phyloP scores from a whole-genome alignment of 2,113 vertebrate species.

The Percina caprodes region DNA sequence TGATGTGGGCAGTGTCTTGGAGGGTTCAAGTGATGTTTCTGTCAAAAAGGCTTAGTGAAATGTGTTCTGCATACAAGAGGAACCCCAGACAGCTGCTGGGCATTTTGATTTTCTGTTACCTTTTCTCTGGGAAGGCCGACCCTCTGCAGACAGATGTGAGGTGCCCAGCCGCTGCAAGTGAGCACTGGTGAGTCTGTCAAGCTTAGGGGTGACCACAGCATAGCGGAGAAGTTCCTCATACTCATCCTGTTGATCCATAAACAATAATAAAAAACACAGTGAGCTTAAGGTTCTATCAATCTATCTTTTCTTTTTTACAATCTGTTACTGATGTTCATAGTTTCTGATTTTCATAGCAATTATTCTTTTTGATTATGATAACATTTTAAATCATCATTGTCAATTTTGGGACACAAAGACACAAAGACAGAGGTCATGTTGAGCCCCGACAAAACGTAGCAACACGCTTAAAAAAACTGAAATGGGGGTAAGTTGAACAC shows the following conservation, averaged over 20 bases:
- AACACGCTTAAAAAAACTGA: too few species aligned
- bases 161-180: conserved; percentile 65
- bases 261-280: conserved; percentile 1
- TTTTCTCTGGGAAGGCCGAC: conserved; percentile 55
- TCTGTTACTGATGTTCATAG: too few species aligned
- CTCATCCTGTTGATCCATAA: conserved; percentile 86
- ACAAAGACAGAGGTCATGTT: neutral
- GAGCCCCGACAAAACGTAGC: too few species aligned
- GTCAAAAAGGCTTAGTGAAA: conserved; percentile 46
- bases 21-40: conserved; percentile 37
- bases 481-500: too few species aligned
- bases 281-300: neutral
- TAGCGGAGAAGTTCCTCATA: conserved; percentile 92
- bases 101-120: conserved; percentile 62
- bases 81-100: conserved; percentile 76
- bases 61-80: neutral
- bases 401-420: neutral
- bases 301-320: neutral
- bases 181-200: conserved; percentile 71
- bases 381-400: neutral
- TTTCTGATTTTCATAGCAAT: neutral
- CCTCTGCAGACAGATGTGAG: conserved; percentile 65
- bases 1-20: conserved; percentile 33
- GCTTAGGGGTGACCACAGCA: conserved; percentile 86
- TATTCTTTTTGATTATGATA: neutral